These are phyloP conservation scores for Etia nguti DNA, from an alignment of 2,113 vertebrate species.

Conservation along the genomic window DNA sequence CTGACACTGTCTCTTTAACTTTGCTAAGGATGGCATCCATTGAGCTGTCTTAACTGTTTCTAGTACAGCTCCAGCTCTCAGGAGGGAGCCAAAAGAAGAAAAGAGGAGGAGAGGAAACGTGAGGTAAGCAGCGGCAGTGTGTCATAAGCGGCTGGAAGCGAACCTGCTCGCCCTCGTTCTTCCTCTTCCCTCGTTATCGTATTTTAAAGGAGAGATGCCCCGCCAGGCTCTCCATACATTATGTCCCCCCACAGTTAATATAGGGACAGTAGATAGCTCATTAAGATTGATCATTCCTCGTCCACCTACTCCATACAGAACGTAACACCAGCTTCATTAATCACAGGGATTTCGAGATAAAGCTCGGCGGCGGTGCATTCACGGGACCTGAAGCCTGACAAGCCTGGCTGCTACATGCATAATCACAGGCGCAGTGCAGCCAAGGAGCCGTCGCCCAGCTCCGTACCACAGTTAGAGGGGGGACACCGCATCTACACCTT, in stretches of 20 bases:
- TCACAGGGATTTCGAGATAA: slow-evolving; percentile 71
- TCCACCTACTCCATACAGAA: slow-evolving; percentile 59
- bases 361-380: slow-evolving; percentile 23
- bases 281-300: slow-evolving; percentile 76
- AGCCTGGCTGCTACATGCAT: slow-evolving; percentile 40
- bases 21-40: slow-evolving; percentile 40
- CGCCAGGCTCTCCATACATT: slow-evolving; percentile 56
- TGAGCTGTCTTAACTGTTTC: slow-evolving; percentile 45
- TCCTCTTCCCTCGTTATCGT: slow-evolving; percentile 65
- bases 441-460: slow-evolving; percentile 11
- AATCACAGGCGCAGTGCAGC: slow-evolving; percentile 42
- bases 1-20: slow-evolving; percentile 30
- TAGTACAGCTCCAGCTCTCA: not conserved
- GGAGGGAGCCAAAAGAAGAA: not conserved
- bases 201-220: slow-evolving; percentile 67
- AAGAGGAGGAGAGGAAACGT: not conserved
- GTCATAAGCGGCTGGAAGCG: slow-evolving; percentile 10
- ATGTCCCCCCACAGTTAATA: slow-evolving; percentile 66
- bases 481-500: not conserved
- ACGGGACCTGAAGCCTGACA: slow-evolving; percentile 47
- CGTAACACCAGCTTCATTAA: slow-evolving; percentile 65
- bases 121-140: slow-evolving; percentile 5
- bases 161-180: slow-evolving; percentile 28
- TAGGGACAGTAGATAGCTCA: slow-evolving; percentile 69
- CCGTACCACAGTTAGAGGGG: not conserved